These are phyloP conservation scores for Platichthys stellatus DNA, from an alignment of 2,113 vertebrate species.

Conservation along the genomic window DNA sequence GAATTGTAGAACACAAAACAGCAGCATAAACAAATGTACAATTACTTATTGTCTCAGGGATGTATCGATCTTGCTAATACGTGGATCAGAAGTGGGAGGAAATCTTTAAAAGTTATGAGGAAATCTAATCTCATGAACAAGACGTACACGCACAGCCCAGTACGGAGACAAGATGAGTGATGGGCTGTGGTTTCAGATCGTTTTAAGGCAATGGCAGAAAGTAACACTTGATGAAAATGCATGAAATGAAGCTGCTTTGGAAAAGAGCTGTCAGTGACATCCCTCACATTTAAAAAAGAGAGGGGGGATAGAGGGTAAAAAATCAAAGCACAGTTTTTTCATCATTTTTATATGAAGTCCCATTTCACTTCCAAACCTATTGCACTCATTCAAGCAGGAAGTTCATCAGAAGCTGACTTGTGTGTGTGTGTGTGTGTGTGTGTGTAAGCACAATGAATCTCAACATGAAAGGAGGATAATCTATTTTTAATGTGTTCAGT, in stretches of 20 bases:
- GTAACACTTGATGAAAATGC: constrained; percentile 45
- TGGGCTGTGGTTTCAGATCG: constrained; percentile 20
- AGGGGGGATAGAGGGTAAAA: constrained; percentile 15
- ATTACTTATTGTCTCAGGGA: neutral
- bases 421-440: constrained; percentile 11
- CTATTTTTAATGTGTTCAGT: constrained; percentile 57
- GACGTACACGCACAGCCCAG: neutral
- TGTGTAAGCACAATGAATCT: constrained; percentile 46
- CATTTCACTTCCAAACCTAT: constrained; percentile 59
- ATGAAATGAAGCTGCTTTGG: constrained; percentile 46
- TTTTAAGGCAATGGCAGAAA: constrained; percentile 18
- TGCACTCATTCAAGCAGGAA: constrained; percentile 68
- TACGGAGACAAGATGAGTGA: constrained; percentile 12
- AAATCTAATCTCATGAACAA: neutral
- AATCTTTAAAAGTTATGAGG: neutral
- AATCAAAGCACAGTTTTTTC: constrained; percentile 72
- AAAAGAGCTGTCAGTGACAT: constrained; percentile 39
- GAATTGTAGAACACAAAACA: neutral
- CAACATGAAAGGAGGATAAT: constrained; percentile 53
- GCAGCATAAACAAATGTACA: too few species aligned
- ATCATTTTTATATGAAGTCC: constrained; percentile 71
- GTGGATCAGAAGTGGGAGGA: neutral
- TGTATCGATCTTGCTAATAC: neutral
- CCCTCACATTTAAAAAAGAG: constrained; percentile 21
- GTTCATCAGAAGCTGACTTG: constrained; percentile 51